phyloP scores from a whole-genome alignment of 2,797 vertebrate species.

The Parauchenoglanis ngamensis region DNA sequence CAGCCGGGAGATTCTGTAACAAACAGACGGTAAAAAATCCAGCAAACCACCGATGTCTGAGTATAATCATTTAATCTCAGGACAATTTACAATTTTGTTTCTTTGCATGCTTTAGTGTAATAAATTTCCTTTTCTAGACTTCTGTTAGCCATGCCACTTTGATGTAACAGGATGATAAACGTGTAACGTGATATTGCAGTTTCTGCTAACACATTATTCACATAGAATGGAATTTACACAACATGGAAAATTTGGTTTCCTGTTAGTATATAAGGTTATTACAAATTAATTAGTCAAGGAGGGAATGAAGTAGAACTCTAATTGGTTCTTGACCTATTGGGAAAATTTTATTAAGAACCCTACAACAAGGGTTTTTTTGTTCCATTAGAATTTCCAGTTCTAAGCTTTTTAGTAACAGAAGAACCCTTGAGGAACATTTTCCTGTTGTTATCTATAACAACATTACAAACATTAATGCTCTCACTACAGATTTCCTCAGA shows the following conservation, averaged over 20 bases:
- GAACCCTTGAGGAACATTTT: background rate
- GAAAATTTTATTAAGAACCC: background rate
- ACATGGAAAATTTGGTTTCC: background rate
- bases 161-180: background rate
- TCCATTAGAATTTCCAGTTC: no score
- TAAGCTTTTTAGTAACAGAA: background rate
- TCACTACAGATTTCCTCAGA: background rate
- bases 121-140: background rate
- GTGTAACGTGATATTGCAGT: background rate
- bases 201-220: background rate
- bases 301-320: background rate
- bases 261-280: background rate
- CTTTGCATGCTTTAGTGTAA: background rate
- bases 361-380: background rate
- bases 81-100: background rate
- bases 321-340: background rate
- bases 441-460: background rate
- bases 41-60: background rate
- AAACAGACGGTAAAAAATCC: background rate
- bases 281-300: background rate
- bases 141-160: background rate
- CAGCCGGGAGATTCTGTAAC: slow-evolving; percentile 87
- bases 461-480: background rate
- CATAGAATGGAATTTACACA: background rate
- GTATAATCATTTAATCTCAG: background rate